These are phyloP conservation scores for Philopotamus ludificatus DNA, from an alignment of 1,140 invertebrate species.

Conservation along the genomic window DNA sequence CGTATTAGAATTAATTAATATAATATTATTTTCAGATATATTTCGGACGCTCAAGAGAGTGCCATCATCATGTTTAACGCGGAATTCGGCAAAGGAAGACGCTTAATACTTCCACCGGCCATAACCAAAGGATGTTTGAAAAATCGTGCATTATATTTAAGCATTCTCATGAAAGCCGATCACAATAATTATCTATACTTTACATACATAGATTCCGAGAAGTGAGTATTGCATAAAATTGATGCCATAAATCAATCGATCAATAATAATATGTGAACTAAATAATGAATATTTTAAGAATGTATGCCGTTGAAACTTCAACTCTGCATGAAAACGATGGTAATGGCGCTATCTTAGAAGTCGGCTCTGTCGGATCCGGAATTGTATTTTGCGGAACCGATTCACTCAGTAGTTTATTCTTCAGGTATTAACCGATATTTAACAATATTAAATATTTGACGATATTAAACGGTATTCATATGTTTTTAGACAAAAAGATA, in stretches of 20 bases:
- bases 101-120: slow-evolving; percentile 14
- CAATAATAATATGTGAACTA: background rate
- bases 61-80: slow-evolving; percentile 23
- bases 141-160: slow-evolving; percentile 17
- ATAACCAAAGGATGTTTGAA: slow-evolving; percentile 1
- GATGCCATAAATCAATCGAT: too few relatives aligned
- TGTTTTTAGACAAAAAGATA: slow-evolving; percentile 11
- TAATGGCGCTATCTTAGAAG: slow-evolving; percentile 3
- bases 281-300: slow-evolving; percentile 13
- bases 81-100: slow-evolving; percentile 10
- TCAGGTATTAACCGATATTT: slow-evolving; percentile 19
- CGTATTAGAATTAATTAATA: background rate
- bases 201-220: slow-evolving; percentile 24
- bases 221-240: too few relatives aligned
- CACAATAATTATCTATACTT: slow-evolving; percentile 26
- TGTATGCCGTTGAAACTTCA: slow-evolving; percentile 22
- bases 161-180: slow-evolving; percentile 16
- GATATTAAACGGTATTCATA: slow-evolving; percentile 4
- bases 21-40: slow-evolving; percentile 19
- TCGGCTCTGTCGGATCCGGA: slow-evolving; percentile 3
- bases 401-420: slow-evolving; percentile 18
- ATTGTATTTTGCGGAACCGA: slow-evolving; percentile 30
- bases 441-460: background rate
- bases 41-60: slow-evolving; percentile 19
- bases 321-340: background rate